Conservation (phyloP, 92 coral and sea anemone genomes). For the Parazoanthus atlanticus region DNA sequence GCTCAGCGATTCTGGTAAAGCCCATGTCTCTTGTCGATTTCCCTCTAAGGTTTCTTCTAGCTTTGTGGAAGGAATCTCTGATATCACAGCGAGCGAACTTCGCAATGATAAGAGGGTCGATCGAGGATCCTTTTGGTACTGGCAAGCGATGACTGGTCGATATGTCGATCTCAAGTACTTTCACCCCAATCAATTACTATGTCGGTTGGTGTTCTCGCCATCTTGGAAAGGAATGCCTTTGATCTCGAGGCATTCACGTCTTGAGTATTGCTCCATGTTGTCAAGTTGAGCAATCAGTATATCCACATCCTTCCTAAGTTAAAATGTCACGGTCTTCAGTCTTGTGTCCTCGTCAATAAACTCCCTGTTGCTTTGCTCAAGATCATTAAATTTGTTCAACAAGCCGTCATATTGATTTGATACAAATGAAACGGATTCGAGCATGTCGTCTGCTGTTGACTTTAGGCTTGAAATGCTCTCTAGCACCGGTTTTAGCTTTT, state of each 20-base stretch:
- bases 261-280: not conserved
- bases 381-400: not conserved
- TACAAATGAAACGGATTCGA: conserved; percentile 1
- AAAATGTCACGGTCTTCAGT: not conserved
- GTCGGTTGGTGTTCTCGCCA: conserved; percentile 1
- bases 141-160: too few relatives aligned
- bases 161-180: too few relatives aligned
- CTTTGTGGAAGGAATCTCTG: not conserved
- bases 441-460: not conserved
- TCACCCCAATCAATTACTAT: not conserved
- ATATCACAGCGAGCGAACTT: too few relatives aligned
- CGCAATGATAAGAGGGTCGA: too few relatives aligned
- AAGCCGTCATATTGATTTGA: not conserved
- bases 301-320: conserved; percentile 1
- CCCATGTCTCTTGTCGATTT: not conserved
- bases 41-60: not conserved
- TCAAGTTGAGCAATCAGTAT: not conserved
- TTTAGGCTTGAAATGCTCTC: not conserved
- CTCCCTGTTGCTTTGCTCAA: not conserved
- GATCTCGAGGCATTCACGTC: conserved; percentile 7
- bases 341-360: not conserved
- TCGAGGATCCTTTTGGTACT: too few relatives aligned
- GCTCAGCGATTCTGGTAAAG: not conserved
- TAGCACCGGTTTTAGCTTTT: conserved; percentile 1
- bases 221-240: not conserved